Conservation (phyloP, 2,113 vertebrate genomes). For the Cinclus mexicanus region DNA sequence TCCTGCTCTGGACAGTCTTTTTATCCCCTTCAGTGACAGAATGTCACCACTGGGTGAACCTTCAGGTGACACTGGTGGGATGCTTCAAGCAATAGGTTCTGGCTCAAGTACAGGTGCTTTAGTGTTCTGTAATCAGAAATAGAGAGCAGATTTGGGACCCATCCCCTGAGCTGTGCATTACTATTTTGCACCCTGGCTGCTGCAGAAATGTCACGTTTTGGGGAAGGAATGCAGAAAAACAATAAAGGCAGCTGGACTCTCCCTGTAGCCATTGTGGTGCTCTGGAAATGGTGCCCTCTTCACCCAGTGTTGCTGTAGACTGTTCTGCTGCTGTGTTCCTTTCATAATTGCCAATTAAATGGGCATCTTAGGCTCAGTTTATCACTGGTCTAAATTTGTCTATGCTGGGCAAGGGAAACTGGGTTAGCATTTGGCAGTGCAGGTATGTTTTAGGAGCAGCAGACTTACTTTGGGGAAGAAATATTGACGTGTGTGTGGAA, state of each 20-base stretch:
- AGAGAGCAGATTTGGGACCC: background rate
- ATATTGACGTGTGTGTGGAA: background rate
- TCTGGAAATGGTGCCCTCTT: background rate
- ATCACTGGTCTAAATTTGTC: constrained; percentile 2
- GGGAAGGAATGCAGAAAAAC: background rate
- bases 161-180: background rate
- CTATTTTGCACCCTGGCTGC: background rate
- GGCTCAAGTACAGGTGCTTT: background rate
- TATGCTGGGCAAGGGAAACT: background rate
- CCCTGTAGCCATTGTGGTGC: background rate
- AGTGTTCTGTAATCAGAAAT: background rate
- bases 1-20: background rate
- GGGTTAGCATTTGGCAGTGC: background rate
- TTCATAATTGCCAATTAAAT: constrained; percentile 25
- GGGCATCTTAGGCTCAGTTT: background rate
- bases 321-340: background rate
- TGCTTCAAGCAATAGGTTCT: background rate
- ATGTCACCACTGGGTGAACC: fast-evolving
- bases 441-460: background rate
- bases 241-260: background rate
- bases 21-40: background rate
- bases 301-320: background rate
- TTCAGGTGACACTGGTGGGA: background rate
- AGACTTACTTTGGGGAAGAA: background rate
- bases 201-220: background rate